A percentile compares a stretch with the other conserved stretches of the same genome.
phyloP scores from a whole-genome alignment of 2,797 vertebrate genomes.

The Balearica regulorum region DNA sequence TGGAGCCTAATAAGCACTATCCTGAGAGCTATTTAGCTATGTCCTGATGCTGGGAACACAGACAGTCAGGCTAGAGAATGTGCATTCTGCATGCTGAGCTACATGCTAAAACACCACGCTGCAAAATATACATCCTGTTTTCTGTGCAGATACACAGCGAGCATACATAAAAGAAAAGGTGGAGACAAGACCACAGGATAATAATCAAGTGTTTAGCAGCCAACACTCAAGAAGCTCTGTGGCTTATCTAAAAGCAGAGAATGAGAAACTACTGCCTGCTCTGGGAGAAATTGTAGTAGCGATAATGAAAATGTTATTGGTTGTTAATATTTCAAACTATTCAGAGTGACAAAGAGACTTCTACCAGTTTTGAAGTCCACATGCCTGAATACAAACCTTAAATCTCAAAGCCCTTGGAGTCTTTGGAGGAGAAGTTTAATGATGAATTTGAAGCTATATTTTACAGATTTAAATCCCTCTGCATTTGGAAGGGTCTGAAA shows the following conservation, averaged over 20 bases:
- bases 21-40: not conserved
- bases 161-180: not conserved
- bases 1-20: conserved; percentile 11
- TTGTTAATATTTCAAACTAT: not conserved
- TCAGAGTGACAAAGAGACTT: not conserved
- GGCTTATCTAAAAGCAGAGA: not conserved
- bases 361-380: not conserved
- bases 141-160: not conserved
- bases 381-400: not conserved
- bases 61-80: not conserved
- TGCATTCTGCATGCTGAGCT: not conserved
- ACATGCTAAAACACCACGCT: not conserved
- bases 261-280: not conserved
- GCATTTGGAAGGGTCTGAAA: not conserved
- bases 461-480: not conserved
- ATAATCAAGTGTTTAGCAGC: not conserved
- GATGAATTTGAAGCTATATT: not conserved
- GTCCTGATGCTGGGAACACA: not conserved
- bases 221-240: not conserved
- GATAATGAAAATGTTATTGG: not conserved
- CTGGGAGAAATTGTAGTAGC: not conserved
- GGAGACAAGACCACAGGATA: not conserved
- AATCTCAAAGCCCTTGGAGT: not conserved
- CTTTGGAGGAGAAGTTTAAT: not conserved
- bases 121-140: not conserved